Evolutionary conservation across 2,113 vertebrate species (phyloP).

Genomic region (Brachypteracias leptosomus): DNA sequence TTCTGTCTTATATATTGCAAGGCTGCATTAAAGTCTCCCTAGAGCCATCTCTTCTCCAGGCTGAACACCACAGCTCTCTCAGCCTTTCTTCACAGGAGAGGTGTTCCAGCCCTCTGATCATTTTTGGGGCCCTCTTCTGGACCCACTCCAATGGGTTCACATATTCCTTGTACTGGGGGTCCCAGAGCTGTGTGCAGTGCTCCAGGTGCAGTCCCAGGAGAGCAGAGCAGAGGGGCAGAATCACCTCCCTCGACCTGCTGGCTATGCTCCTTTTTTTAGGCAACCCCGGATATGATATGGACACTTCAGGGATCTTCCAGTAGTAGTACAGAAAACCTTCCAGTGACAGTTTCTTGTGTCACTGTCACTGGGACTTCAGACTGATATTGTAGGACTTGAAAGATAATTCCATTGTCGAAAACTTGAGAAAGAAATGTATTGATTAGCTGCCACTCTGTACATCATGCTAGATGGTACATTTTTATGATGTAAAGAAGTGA

Average conservation of each 20-base stretch:
- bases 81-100: neutral
- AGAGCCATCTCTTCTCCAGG: neutral
- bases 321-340: neutral
- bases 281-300: no score
- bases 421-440: neutral
- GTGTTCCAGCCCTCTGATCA: no score
- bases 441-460: neutral
- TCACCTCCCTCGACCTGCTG: neutral
- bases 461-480: neutral
- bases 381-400: neutral
- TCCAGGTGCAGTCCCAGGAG: accelerated
- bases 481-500: neutral
- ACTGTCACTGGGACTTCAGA: neutral
- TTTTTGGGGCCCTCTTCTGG: no score
- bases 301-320: neutral
- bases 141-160: no score
- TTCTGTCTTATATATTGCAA: neutral
- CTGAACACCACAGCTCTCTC: neutral
- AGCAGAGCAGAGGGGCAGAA: neutral
- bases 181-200: no score
- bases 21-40: neutral
- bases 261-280: neutral
- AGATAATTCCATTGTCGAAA: neutral
- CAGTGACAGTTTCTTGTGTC: neutral
- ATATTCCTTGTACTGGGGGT: no score